phyloP scores from a whole-genome alignment of 2,888 invertebrate species.

The Drosophila falleni region DNA sequence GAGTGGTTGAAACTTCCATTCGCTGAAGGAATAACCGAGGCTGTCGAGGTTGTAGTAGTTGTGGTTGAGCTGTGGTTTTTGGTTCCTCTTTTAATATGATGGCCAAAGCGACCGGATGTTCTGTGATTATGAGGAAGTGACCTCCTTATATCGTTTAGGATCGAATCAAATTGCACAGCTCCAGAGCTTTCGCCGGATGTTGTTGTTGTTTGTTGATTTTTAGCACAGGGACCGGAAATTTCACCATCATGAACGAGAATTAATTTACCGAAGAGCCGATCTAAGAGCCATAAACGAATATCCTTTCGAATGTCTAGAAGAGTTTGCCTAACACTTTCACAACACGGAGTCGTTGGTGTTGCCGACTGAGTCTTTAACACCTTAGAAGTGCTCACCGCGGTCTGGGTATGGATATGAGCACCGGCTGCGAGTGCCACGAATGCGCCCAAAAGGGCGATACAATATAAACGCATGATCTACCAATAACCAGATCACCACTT shows the following conservation, averaged over 20 bases:
- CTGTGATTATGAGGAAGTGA: slow-evolving; percentile 34
- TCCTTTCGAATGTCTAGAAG: slow-evolving; percentile 68
- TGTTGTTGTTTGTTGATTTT: slow-evolving; percentile 32
- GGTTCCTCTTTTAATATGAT: background rate
- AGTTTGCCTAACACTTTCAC: slow-evolving; percentile 73
- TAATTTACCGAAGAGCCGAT: slow-evolving; percentile 65
- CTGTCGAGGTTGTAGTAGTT: slow-evolving; percentile 10
- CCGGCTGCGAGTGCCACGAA: slow-evolving; percentile 48
- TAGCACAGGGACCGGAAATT: slow-evolving; percentile 55
- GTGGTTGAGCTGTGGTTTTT: slow-evolving; percentile 13
- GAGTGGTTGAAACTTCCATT: background rate
- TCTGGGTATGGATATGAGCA: slow-evolving; percentile 47
- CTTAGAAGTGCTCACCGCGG: slow-evolving; percentile 37
- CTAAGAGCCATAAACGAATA: slow-evolving; percentile 65
- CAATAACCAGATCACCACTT: slow-evolving; percentile 27
- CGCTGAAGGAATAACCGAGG: background rate
- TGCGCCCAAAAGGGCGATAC: slow-evolving; percentile 59
- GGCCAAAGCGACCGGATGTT: slow-evolving; percentile 18
- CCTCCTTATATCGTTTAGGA: slow-evolving; percentile 34
- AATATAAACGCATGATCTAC: slow-evolving; percentile 64
- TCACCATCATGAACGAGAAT: slow-evolving; percentile 57
- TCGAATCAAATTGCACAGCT: slow-evolving; percentile 21
- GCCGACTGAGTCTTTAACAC: slow-evolving; percentile 30
- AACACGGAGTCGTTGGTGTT: slow-evolving; percentile 44
- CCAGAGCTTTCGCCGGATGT: slow-evolving; percentile 1